Evolutionary conservation across 2,888 invertebrate species (phyloP).

Genomic region (Hirtodrosophila cameraria): DNA sequence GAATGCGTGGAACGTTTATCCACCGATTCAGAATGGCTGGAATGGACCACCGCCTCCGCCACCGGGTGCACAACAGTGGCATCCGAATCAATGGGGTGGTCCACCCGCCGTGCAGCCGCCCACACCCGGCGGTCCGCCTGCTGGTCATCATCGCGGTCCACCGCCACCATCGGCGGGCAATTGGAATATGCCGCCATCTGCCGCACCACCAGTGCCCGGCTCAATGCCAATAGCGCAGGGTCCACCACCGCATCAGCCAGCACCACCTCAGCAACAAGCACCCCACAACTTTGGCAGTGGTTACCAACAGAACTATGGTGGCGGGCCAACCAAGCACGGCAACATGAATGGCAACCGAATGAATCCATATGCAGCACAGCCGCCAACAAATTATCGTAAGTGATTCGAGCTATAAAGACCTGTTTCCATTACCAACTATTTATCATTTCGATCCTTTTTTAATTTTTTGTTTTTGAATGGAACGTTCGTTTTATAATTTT

Average conservation of each 20-base stretch:
- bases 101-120: constrained; percentile 68
- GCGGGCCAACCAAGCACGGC: constrained; percentile 91
- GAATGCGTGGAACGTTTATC: constrained; percentile 78
- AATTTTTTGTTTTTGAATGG: no score
- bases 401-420: no score
- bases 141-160: constrained; percentile 59
- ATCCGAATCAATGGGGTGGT: constrained; percentile 72
- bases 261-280: constrained; percentile 50
- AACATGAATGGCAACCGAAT: constrained; percentile 88
- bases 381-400: constrained; percentile 70
- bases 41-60: constrained; percentile 77
- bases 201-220: constrained; percentile 61
- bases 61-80: constrained; percentile 71
- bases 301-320: constrained; percentile 93
- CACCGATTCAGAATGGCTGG: constrained; percentile 77
- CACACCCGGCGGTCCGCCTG: constrained; percentile 52
- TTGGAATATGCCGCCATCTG: constrained; percentile 65
- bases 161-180: constrained; percentile 65
- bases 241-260: constrained; percentile 58
- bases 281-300: constrained; percentile 86
- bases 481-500: no score
- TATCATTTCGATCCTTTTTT: no score
- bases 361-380: constrained; percentile 86
- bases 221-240: constrained; percentile 53
- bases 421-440: no score